These are phyloP conservation scores for Ceramica pisi DNA, from an alignment of 2,888 invertebrate species.

Conservation along the genomic window DNA sequence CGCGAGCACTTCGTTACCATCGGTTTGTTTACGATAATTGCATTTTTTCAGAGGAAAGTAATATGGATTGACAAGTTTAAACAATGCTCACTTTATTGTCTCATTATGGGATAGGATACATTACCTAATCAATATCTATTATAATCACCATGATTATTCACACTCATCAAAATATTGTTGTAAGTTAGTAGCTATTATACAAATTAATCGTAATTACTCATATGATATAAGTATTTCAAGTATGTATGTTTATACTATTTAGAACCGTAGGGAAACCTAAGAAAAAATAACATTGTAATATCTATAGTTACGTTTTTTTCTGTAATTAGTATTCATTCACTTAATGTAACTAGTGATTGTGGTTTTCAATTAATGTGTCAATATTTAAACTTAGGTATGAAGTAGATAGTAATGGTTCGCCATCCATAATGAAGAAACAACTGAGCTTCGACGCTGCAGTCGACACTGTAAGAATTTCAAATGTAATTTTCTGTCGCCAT, in stretches of 20 bases:
- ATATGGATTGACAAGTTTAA: conserved; percentile 29
- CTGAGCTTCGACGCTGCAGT: conserved; percentile 80
- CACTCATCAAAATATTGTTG: conserved; percentile 72
- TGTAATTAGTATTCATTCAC: conserved; percentile 73
- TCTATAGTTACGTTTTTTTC: conserved; percentile 74
- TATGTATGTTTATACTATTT: conserved; percentile 82
- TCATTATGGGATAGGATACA: conserved; percentile 58
- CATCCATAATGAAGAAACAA: conserved; percentile 82
- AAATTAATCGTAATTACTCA: conserved; percentile 80
- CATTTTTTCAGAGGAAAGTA: conserved; percentile 13
- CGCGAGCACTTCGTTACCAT: conserved; percentile 31
- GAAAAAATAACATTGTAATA: conserved; percentile 69
- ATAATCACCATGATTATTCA: conserved; percentile 61
- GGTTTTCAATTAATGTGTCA: conserved; percentile 87
- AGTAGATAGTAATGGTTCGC: conserved; percentile 83
- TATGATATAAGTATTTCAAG: conserved; percentile 77
- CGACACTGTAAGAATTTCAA: conserved; percentile 83
- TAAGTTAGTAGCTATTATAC: conserved; percentile 79
- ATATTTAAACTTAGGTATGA: conserved; percentile 82
- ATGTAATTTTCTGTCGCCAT: conserved; percentile 87
- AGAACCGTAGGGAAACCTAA: conserved; percentile 74
- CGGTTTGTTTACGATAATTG: conserved; percentile 20
- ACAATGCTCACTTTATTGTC: conserved; percentile 72
- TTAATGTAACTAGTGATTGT: conserved; percentile 74
- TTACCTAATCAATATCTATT: conserved; percentile 58